A percentile compares a stretch with the other conserved stretches of the same genome.
phyloP scores from a whole-genome alignment of 1,140 invertebrate species.

The Charaxes varanes region DNA sequence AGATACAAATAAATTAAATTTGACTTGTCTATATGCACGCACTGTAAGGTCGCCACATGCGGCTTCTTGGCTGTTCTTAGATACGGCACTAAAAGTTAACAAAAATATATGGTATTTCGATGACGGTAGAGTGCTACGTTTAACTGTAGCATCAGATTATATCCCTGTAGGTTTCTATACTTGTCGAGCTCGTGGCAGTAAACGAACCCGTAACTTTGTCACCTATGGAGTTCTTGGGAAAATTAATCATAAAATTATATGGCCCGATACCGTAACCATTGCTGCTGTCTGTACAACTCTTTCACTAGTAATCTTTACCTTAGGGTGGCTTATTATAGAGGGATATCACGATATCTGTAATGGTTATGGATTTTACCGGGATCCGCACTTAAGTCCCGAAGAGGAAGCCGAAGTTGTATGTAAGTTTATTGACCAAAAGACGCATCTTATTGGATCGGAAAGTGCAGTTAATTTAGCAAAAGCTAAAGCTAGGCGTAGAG shows the following conservation, averaged over 20 bases:
- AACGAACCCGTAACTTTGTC: conserved; percentile 40
- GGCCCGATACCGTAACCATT: conserved; percentile 39
- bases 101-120: conserved; percentile 35
- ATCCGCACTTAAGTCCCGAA: conserved; percentile 42
- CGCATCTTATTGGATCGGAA: conserved; percentile 29
- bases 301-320: conserved; percentile 39
- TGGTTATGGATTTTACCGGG: conserved; percentile 59
- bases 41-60: conserved; percentile 17
- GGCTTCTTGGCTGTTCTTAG: conserved; percentile 49
- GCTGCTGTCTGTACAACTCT: conserved; percentile 46
- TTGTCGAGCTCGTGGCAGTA: conserved; percentile 40
- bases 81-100: conserved; percentile 26
- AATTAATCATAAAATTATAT: conserved; percentile 29
- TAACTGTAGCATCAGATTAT: conserved; percentile 36
- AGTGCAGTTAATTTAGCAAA: conserved; percentile 38
- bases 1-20: conserved; percentile 46
- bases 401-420: conserved; percentile 49
- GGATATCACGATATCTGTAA: conserved; percentile 46
- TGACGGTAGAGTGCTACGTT: conserved; percentile 42
- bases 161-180: conserved; percentile 53
- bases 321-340: conserved; percentile 46
- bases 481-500: conserved; percentile 37
- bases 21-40: conserved; percentile 51
- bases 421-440: conserved; percentile 44
- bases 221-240: conserved; percentile 54